Evolutionary conservation across 2,888 invertebrate genomes (phyloP), one percentile per base, ranked within the genome.

Genomic region (Aspidiotus rigidus): DNA sequence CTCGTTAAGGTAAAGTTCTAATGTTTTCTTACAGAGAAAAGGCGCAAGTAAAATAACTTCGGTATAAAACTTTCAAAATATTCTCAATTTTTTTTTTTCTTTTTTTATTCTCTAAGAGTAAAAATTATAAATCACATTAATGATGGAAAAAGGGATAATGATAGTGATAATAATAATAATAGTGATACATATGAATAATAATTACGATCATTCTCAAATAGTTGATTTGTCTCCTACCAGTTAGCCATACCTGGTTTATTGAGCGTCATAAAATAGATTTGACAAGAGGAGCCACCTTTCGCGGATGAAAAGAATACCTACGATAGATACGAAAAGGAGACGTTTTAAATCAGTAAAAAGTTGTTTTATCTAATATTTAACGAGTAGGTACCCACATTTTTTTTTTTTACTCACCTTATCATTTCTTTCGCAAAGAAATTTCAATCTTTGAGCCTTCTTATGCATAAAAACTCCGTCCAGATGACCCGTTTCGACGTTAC

Each of bases 391-490:
- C 5, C 28, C 5, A 28, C 28, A 28, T 3, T 5, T 1, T n/a
- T n/a, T n/a, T n/a, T n/a, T 28, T 28, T 5, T 28, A 28, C 28
- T 16, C 76, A 86, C 88, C 86, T 99, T 99, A 81, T 99, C 99
- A 82, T 99, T 99, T 78, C 99, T 87, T 83, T 99, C 99, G 82
- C 99, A 99, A 77, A 99, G 86, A 83, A 99, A 99, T 83, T 99
- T 98, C 80, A 99, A 89, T 81, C 97, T 90, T 83, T 99, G 99
- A 78, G 98, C 96, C 83, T 99, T 99, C 83, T 99, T 99, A 86
- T 99, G 99, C 99, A 99, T 99, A 80, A 99, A 99, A 69, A 99
- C 99, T 75, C 98, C 99, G 80, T 99, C 99, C 76, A 99, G 85
- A 79, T 99, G 98, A 73, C 99, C 99, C 72, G 96, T 97, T 81